These are phyloP conservation scores for Intellagama lesueurii DNA, from an alignment of 2,797 vertebrate genomes.

Conservation along the genomic window DNA sequence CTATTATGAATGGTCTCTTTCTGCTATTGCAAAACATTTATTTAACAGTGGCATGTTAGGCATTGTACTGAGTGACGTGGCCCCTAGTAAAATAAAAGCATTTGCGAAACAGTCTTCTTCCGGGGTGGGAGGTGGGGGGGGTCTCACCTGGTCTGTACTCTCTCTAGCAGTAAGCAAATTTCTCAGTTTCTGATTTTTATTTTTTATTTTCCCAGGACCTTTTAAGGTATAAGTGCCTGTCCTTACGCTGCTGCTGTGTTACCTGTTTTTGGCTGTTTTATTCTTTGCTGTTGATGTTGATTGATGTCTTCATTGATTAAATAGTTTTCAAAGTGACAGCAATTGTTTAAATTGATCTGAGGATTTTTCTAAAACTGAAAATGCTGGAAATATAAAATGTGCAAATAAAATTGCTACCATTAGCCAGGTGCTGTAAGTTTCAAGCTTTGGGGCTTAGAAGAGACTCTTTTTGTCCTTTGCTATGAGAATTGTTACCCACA, in stretches of 20 bases:
- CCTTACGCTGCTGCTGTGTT: background rate
- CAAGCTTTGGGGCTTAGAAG: no score
- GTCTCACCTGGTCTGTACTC: background rate
- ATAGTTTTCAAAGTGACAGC: background rate
- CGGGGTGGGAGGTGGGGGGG: background rate
- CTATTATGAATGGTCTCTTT: slow-evolving; percentile 22
- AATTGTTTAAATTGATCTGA: background rate
- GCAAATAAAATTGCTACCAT: background rate
- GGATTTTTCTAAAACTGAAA: background rate
- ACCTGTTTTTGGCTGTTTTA: background rate
- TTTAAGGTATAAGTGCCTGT: background rate
- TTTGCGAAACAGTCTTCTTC: background rate
- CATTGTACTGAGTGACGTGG: background rate
- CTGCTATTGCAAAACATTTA: slow-evolving; percentile 3
- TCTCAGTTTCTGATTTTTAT: no score
- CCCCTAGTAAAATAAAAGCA: slow-evolving; percentile 13
- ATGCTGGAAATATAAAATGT: background rate
- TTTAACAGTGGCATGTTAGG: background rate
- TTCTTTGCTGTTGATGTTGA: background rate
- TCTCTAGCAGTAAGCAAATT: background rate
- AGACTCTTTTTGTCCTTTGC: background rate
- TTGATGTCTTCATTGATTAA: background rate
- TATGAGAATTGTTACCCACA: background rate
- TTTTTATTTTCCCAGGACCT: background rate
- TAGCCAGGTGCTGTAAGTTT: no score